These are phyloP conservation scores for Sus scrofa DNA, from an alignment of 2,113 vertebrate species.

Conservation along the genomic window T2T-Sscrofa CM000828.6:63170001-63170500, in stretches of 20 bases:
- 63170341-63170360: neutral
- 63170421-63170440: neutral
- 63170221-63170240: rapidly evolving
- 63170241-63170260: neutral
- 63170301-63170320: neutral
- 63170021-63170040: no score
- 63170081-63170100: no score
- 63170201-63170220: neutral
- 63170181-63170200: no score
- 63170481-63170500: neutral
- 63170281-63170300: neutral
- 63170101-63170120: no score
- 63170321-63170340: neutral
- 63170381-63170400: neutral
- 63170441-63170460: no score
- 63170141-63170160: no score
- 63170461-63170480: neutral
- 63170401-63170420: neutral
- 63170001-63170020: no score
- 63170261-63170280: neutral
- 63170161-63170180: no score
- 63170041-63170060: no score
- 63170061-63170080: no score
- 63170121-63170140: no score
- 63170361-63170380: rapidly evolving